Conservation (phyloP, 2,113 vertebrate genomes). For the Ochotona princeps region DNA sequence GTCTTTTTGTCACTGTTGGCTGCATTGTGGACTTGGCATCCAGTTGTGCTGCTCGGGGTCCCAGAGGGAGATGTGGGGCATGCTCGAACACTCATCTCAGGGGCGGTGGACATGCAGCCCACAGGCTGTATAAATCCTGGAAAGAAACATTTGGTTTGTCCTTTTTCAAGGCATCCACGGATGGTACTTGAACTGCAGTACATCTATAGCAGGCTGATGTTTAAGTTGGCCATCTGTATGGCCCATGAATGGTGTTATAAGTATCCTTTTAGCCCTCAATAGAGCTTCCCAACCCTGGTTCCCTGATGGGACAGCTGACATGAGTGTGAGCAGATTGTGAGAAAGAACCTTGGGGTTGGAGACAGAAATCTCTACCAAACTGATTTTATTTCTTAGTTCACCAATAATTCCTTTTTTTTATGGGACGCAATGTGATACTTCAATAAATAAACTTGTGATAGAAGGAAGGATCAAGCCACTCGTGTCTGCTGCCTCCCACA, state of each 20-base stretch:
- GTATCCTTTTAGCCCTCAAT: no score
- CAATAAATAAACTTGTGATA: no score
- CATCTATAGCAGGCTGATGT: no score
- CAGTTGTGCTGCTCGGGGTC: background rate
- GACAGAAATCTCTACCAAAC: background rate
- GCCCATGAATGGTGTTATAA: no score
- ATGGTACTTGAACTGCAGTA: no score
- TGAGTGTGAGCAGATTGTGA: background rate
- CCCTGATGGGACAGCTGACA: background rate
- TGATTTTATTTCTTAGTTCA: background rate
- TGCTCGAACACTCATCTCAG: background rate
- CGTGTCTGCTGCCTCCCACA: background rate
- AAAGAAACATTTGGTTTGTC: no score
- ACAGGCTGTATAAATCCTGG: no score
- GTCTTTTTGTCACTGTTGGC: background rate
- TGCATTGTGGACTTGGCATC: background rate
- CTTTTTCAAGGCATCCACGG: no score
- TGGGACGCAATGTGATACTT: background rate
- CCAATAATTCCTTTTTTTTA: no score
- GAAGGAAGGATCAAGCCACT: background rate
- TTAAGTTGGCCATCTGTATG: no score
- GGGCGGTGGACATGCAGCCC: no score
- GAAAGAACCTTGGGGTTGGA: background rate
- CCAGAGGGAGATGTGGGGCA: background rate
- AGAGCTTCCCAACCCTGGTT: no score